Base-by-base conservation (phyloP, 2,888 invertebrate genomes). In the Sphinx pinastri region DNA sequence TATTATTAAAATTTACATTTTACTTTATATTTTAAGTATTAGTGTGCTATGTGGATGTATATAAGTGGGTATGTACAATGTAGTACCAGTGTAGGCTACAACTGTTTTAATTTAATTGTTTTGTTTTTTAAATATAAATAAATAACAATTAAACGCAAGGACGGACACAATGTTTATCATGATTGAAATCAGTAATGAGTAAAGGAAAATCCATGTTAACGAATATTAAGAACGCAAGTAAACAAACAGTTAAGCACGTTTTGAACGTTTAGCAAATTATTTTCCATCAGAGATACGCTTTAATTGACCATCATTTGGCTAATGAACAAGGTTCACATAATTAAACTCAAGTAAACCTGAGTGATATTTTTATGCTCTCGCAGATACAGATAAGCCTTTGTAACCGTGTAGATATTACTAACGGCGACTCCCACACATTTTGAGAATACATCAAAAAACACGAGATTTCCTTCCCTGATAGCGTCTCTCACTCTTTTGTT, bases 401-500 rank as follows among this genome's bases (percentile, higher is more conserved):
- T 70, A 58, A 11, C 67, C 49, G 51, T 63, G 57, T 63, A 63
- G 16, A 63, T 63, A 63, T 63, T 63, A 63, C 49, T 63, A 60
- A 60, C 77, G 76, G 74, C 72, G 79, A 78, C 77, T 74, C 78
- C 78, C 76, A 82, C 80, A 81, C 79, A 80, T 84, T 84, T 82
- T 77, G 79, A 83, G 81, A 82, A 82, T 78, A 84, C 85, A 86
- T 85, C 82, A 88, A 86, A 60, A 86, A 86, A 85, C 88, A 88
- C 79, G 84, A 86, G 88, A 91, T 91, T 86, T 88, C 83, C 84
- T 84, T 83, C 77, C 78, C 77, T 79, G 90, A 91, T 91, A 90
- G 79, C 84, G 85, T 85, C 83, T 82, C 85, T 81, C 84, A 82
- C 83, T 85, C 88, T 83, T 88, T 91, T 92, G 90, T 92, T 87